These are phyloP conservation scores for Stegana nigrithorax DNA, from an alignment of 2,888 invertebrate species.

Conservation along the genomic window DNA sequence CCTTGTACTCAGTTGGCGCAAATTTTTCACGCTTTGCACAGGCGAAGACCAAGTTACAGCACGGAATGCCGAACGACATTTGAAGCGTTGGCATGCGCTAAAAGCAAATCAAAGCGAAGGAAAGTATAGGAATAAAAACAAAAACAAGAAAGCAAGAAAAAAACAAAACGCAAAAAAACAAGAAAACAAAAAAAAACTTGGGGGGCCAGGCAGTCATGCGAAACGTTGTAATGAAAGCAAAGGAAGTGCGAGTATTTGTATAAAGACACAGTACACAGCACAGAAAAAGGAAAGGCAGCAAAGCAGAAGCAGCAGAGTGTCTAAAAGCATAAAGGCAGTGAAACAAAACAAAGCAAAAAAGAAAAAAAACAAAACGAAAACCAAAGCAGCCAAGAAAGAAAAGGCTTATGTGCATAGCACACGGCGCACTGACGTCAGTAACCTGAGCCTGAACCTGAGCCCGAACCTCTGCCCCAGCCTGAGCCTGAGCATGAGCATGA, in stretches of 20 bases:
- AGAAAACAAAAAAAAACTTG: background rate
- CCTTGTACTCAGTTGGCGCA: too few relatives aligned
- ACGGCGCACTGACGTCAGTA: background rate
- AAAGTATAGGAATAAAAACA: background rate
- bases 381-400: too few relatives aligned
- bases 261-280: background rate
- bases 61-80: too few relatives aligned
- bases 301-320: too few relatives aligned
- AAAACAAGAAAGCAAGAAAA: background rate
- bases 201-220: background rate
- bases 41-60: too few relatives aligned
- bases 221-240: constrained; percentile 4
- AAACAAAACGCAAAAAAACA: background rate
- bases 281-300: too few relatives aligned
- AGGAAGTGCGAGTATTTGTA: background rate
- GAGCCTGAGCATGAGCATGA: too few relatives aligned
- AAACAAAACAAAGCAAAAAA: too few relatives aligned
- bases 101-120: constrained; percentile 6
- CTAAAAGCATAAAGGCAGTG: too few relatives aligned
- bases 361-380: background rate
- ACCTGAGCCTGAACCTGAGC: background rate
- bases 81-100: background rate
- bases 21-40: constrained; percentile 7
- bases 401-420: background rate
- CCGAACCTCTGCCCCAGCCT: background rate